Evolutionary conservation across 2,797 vertebrate species (phyloP).

Genomic region (Sebastes matsubarae): DNA sequence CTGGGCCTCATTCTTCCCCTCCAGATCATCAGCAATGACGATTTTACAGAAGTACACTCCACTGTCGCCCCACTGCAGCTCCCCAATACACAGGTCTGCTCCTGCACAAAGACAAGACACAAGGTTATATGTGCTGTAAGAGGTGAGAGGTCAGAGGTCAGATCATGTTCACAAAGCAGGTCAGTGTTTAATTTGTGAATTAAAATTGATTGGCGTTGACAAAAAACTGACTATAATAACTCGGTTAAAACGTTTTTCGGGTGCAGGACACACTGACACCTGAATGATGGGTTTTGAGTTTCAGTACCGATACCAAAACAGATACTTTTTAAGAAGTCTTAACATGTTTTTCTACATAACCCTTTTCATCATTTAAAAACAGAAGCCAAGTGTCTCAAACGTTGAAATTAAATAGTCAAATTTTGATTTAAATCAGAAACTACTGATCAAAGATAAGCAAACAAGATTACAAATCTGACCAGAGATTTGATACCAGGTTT

Average conservation of each 20-base stretch:
- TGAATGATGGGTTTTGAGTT: background rate
- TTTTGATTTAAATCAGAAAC: background rate
- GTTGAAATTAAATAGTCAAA: too few relatives aligned
- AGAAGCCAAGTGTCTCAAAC: background rate
- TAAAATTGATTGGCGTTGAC: background rate
- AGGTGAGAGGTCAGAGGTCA: slow-evolving; percentile 8
- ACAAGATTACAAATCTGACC: background rate
- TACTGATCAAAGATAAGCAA: background rate
- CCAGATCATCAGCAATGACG: slow-evolving; percentile 91
- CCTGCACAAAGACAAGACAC: slow-evolving; percentile 77
- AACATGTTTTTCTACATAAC: background rate
- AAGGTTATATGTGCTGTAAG: background rate
- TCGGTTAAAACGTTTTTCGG: background rate
- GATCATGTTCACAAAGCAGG: background rate
- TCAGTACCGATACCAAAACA: background rate
- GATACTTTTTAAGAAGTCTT: background rate
- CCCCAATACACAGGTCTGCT: slow-evolving; percentile 93
- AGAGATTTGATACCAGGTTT: background rate
- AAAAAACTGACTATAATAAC: background rate
- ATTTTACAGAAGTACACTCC: slow-evolving; percentile 96
- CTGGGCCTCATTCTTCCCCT: slow-evolving; percentile 92
- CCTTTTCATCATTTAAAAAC: too few relatives aligned
- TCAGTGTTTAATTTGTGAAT: background rate
- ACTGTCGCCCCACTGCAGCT: slow-evolving; percentile 97
- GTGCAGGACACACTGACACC: background rate